A percentile compares a stretch with the other conserved stretches of the same genome.
These are phyloP conservation scores for Nasonia giraulti DNA, from an alignment of 1,140 invertebrate species.

Conservation along the genomic window DNA sequence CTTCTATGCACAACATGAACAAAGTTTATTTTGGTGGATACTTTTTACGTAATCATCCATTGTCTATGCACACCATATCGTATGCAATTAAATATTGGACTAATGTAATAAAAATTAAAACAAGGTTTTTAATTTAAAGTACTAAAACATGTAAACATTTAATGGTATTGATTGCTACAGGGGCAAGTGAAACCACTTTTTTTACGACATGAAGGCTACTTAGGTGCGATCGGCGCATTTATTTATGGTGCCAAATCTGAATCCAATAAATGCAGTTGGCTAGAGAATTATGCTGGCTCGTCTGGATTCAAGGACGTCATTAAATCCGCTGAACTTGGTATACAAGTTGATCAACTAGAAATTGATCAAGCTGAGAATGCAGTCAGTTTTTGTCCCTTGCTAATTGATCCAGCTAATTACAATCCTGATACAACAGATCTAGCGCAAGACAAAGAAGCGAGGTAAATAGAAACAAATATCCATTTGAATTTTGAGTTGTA, in stretches of 20 bases:
- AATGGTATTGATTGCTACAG: conserved; percentile 54
- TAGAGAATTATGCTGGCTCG: conserved; percentile 85
- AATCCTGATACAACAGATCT: conserved; percentile 60
- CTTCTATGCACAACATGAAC: conserved; percentile 79
- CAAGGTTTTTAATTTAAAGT: neutral
- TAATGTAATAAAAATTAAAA: conserved; percentile 67
- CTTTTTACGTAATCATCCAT: conserved; percentile 84
- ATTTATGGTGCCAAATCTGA: conserved; percentile 80
- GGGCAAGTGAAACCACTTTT: conserved; percentile 83
- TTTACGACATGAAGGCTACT: conserved; percentile 85
- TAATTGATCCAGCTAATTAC: conserved; percentile 74
- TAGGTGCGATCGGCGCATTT: conserved; percentile 87
- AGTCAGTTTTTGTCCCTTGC: conserved; percentile 80
- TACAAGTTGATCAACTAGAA: conserved; percentile 80
- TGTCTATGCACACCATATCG: conserved; percentile 85
- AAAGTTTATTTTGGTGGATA: conserved; percentile 87
- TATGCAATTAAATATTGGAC: conserved; percentile 88
- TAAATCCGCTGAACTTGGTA: conserved; percentile 69
- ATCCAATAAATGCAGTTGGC: conserved; percentile 81
- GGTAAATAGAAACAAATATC: conserved; percentile 62
- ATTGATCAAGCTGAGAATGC: conserved; percentile 80
- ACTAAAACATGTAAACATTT: conserved; percentile 8
- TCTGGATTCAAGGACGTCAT: conserved; percentile 79
- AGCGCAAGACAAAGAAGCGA: conserved; percentile 79
- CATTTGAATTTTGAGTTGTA: conserved; percentile 18